Base-by-base conservation (phyloP, 2,888 invertebrate species). In the Melinopterus prodromus region DNA sequence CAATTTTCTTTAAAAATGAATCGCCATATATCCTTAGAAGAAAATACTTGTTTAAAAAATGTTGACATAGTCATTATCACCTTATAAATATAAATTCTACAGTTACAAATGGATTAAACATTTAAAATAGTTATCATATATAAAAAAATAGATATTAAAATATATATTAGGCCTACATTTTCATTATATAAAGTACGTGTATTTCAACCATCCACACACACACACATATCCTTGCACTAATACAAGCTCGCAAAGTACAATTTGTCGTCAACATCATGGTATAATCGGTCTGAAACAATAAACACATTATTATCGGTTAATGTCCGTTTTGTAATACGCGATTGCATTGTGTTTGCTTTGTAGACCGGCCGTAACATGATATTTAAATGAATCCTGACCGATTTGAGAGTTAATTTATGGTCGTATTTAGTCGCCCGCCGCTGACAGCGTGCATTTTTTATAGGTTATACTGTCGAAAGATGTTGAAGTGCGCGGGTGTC, bases 351-450 rank as follows among this genome's bases (percentile, higher is more conserved):
- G 12, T 53, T 53, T 53, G 53, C 53, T 53, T 53, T 53, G 53
- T 53, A 12, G 53, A 53, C 53, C 53, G 53, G 12, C 53, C 53
- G 53, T 53, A 53, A 53, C 53, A 53, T 12, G 53, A 53, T 53
- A 53, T 53, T 53, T 53, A 53, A 53, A 53, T 53, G 53, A 53
- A 2, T 53, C 53, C 53, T 53, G 53, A 4, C 53, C 53, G 53
- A 53, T 53, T 53, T 53, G 53, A 53, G 53, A 7, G 53, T 7
- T 53, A 53, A 53, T 53, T 53, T 53, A 53, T 53, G 53, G 12
- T 53, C 53, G 53, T 53, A 53, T 53, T 53, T 53, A 53, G 53
- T 53, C 53, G 53, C 53, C 53, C 53, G 53, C 53, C 53, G 53
- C 12, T 53, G 53, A 53, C 53, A 53, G 53, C 53, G 12, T 53